phyloP scores from a whole-genome alignment of 2,113 vertebrate genomes.

The Brachyhypopomus occidentalis region DNA sequence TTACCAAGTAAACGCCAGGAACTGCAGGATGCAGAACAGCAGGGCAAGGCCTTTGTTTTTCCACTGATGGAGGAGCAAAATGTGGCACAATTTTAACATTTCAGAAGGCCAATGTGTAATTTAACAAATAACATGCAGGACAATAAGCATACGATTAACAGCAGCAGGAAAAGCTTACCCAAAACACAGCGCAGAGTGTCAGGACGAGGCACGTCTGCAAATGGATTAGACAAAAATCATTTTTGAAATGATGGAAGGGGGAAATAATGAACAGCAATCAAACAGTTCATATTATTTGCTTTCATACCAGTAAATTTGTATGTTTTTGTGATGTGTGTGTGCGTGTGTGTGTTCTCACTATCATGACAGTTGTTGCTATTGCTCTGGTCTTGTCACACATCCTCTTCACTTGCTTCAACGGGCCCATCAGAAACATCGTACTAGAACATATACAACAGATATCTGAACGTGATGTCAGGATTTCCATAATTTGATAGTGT shows the following conservation, averaged over 20 bases:
- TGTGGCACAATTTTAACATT: background rate
- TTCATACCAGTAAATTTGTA: background rate
- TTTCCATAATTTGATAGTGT: background rate
- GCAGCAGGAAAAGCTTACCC: slow-evolving; percentile 72
- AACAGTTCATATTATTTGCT: background rate
- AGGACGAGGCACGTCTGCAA: slow-evolving; percentile 80
- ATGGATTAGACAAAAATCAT: slow-evolving; percentile 13
- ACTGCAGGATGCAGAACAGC: slow-evolving; percentile 88
- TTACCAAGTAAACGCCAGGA: slow-evolving; percentile 89
- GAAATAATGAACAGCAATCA: background rate
- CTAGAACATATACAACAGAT: slow-evolving; percentile 63
- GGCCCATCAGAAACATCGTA: slow-evolving; percentile 90
- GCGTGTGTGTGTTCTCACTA: slow-evolving; percentile 73
- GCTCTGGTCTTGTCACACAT: slow-evolving; percentile 89
- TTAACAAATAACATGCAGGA: too few relatives aligned
- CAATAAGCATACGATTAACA: background rate
- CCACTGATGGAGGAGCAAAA: slow-evolving; percentile 72
- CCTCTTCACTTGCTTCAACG: slow-evolving; percentile 83
- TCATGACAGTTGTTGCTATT: slow-evolving; percentile 85
- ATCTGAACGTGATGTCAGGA: too few relatives aligned
- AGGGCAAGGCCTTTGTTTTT: slow-evolving; percentile 78
- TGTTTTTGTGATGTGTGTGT: slow-evolving; percentile 32
- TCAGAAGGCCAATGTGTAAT: background rate
- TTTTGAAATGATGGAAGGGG: background rate
- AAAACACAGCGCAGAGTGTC: slow-evolving; percentile 88